Conservation (phyloP, 2,797 vertebrate genomes). For the Podarcis lilfordi region DNA sequence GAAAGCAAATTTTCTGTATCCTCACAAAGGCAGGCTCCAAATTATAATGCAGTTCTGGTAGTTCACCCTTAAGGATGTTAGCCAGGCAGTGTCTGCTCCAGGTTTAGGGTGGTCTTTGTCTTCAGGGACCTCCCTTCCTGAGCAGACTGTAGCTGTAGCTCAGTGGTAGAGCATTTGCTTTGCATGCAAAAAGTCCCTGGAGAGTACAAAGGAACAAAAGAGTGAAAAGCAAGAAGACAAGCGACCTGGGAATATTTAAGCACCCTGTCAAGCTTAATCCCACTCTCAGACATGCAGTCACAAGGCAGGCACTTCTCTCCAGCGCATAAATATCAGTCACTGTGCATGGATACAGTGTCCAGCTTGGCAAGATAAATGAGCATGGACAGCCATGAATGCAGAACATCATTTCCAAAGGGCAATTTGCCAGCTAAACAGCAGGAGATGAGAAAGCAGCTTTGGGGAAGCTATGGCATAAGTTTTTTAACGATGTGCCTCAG, state of each 20-base stretch:
- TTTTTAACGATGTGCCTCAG: background rate
- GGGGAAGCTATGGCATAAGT: background rate
- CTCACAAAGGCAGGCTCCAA: background rate
- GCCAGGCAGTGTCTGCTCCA: background rate
- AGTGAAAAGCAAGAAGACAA: background rate
- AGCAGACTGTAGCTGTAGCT: no score
- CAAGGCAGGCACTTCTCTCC: background rate
- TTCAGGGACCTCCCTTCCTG: no score
- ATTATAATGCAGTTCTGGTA: background rate
- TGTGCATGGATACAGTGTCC: background rate
- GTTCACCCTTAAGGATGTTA: background rate
- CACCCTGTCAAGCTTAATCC: background rate
- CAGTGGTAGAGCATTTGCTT: background rate
- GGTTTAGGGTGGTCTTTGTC: background rate
- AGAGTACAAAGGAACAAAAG: background rate
- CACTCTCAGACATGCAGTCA: background rate
- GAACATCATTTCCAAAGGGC: background rate
- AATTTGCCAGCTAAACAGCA: background rate
- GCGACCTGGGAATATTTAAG: slow-evolving; percentile 12
- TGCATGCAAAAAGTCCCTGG: background rate
- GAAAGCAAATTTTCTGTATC: background rate
- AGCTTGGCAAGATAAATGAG: background rate
- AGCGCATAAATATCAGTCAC: background rate
- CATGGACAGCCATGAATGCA: background rate
- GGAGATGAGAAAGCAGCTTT: background rate